Evolutionary conservation across 1,140 invertebrate genomes (phyloP).

Genomic region (Caerostris darwini): DNA sequence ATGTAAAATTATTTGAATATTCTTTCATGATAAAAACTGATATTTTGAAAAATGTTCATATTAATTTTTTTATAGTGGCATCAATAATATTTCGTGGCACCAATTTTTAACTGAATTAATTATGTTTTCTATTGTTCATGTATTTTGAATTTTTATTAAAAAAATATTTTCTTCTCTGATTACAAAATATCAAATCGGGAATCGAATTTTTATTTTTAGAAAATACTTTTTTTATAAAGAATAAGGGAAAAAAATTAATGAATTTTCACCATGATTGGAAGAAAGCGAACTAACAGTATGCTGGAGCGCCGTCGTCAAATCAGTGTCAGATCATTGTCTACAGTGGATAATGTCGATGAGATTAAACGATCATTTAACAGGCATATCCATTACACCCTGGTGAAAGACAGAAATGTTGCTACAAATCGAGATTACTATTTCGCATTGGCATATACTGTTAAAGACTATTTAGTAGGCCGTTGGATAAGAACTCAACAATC

Average conservation of each 20-base stretch:
- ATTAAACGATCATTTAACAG: slow-evolving; percentile 99
- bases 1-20: too few relatives aligned
- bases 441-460: slow-evolving; percentile 97
- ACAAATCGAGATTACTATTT: slow-evolving; percentile 98
- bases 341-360: slow-evolving; percentile 95
- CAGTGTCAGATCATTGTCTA: slow-evolving; percentile 96
- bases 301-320: slow-evolving; percentile 96
- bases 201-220: background rate
- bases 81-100: too few relatives aligned
- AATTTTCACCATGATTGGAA: background rate
- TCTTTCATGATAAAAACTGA: too few relatives aligned
- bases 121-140: too few relatives aligned
- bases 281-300: slow-evolving; percentile 19
- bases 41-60: too few relatives aligned
- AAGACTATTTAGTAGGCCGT: slow-evolving; percentile 97
- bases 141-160: too few relatives aligned
- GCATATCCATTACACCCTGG: slow-evolving; percentile 98
- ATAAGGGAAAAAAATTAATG: background rate
- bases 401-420: slow-evolving; percentile 99
- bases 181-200: background rate
- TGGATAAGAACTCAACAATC: slow-evolving; percentile 99
- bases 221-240: background rate
- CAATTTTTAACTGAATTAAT: too few relatives aligned
- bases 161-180: background rate
- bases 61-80: too few relatives aligned